Evolutionary conservation across 2,797 vertebrate genomes (phyloP), one percentile per base, ranked within the genome.

Genomic region (Xyrichtys novacula): DNA sequence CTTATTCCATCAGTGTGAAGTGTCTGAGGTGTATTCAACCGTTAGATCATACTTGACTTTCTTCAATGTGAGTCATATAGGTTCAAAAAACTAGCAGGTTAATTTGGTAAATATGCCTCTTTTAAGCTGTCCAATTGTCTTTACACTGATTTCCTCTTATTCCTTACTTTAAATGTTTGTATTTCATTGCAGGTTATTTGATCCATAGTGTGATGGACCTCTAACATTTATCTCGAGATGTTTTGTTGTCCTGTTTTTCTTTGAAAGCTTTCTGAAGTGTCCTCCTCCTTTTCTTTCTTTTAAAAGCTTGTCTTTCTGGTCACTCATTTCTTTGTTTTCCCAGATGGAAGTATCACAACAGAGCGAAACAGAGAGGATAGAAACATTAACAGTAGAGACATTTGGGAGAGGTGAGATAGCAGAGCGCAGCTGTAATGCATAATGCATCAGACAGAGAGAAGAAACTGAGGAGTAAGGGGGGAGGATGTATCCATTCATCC

Each of bases 341-440:
- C 25, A 46, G 31, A 23, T 34, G 17, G 28, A 50, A 28, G n/a
- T 22, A 40, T 66, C 48, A 17, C 58, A 53, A 60, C 38, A 39
- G 71, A 73, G 55, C 44, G 62, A 39, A 25, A 7, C 65, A 71
- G 54, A 54, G 44, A 53, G 49, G 49, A 71, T 65, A 40, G 34
- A 80, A 85, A 76, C 76, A 76, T 84, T 78, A 69, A 71, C 55
- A 56, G 73, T 77, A 11, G 47, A 82, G 69, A 65, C 72, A 61
- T 81, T 83, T 85, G 65, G 67, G 58, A 71, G 72, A 62, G 53
- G 60, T 42, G 57, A 85, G 80, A 81, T 89, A 76, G 76, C 39
- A 15, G 49, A 32, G 40, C 54, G 42, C 16, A 31, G 32, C 55
- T 52, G 66, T 76, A 61, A 80, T 81, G 69, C 76, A 78, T 83